phyloP scores from a whole-genome alignment of 1,140 invertebrate genomes.

The Drosophila quadrilineata region DNA sequence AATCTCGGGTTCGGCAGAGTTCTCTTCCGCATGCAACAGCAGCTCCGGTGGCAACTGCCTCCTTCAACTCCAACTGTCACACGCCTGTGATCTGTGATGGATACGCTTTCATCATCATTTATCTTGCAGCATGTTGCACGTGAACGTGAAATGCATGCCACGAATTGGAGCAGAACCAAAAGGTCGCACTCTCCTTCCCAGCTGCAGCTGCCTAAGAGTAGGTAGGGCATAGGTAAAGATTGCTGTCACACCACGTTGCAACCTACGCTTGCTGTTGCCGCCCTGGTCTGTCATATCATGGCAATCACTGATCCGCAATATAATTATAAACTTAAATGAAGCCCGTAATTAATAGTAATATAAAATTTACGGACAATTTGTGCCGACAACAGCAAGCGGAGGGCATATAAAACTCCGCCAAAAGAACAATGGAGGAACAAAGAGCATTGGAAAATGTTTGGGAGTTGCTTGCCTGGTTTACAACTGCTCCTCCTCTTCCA shows the following conservation, averaged over 20 bases:
- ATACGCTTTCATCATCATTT: constrained; percentile 66
- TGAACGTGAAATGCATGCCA: constrained; percentile 54
- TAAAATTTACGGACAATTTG: constrained; percentile 59
- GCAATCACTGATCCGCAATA: no score
- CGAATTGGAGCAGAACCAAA: constrained; percentile 63
- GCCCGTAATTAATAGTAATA: constrained; percentile 63
- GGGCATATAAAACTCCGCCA: constrained; percentile 36
- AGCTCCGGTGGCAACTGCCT: no score
- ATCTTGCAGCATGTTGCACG: constrained; percentile 57
- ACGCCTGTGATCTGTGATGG: constrained; percentile 66
- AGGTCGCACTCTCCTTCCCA: background rate
- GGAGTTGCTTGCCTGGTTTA: background rate
- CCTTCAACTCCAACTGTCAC: constrained; percentile 43
- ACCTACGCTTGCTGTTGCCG: background rate
- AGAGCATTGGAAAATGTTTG: constrained; percentile 15
- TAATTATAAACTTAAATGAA: constrained; percentile 63
- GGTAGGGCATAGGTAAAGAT: no score
- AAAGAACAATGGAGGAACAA: background rate
- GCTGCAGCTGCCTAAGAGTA: background rate
- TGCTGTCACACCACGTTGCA: background rate
- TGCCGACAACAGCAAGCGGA: background rate
- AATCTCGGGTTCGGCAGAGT: no score
- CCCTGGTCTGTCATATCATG: constrained; percentile 14
- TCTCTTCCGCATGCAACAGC: constrained; percentile 35
- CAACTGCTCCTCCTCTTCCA: background rate